Evolutionary conservation across 2,888 invertebrate genomes (phyloP).

Genomic region (Drosophila quinaria): DNA sequence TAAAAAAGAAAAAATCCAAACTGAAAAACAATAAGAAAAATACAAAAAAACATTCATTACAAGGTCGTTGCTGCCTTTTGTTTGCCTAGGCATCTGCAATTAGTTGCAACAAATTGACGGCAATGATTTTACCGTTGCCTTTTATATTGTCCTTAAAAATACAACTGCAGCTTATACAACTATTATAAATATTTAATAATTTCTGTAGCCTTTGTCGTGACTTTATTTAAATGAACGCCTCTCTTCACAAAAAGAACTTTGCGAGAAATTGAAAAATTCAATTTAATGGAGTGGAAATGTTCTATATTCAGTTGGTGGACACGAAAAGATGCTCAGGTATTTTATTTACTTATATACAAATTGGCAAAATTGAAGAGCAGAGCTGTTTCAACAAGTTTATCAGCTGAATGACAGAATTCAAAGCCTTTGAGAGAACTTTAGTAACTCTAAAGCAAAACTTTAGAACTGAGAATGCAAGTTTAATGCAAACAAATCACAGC

Average conservation of each 20-base stretch:
- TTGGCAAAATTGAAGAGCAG: background rate
- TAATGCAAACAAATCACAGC: background rate
- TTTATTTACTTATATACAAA: background rate
- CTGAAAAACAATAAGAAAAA: constrained; percentile 27
- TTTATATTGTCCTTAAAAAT: constrained; percentile 29
- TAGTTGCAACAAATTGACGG: constrained; percentile 73
- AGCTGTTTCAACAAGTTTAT: background rate
- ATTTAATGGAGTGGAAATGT: constrained; percentile 8
- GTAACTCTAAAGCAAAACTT: background rate
- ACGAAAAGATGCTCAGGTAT: background rate
- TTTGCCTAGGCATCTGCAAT: constrained; percentile 61
- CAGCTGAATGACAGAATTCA: too few relatives aligned
- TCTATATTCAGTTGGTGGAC: background rate
- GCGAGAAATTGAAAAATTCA: constrained; percentile 6
- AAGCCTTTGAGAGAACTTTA: background rate
- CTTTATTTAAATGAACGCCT: background rate
- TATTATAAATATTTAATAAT: constrained; percentile 49
- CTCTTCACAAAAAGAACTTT: background rate
- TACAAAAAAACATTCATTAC: constrained; percentile 34
- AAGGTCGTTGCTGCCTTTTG: constrained; percentile 58
- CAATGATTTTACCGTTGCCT: constrained; percentile 45
- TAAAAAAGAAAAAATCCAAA: constrained; percentile 14
- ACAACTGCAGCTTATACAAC: constrained; percentile 37
- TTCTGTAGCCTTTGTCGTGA: constrained; percentile 13
- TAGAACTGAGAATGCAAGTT: background rate